A percentile compares a stretch with the other conserved stretches of the same genome.
These are phyloP conservation scores for Ectemnius cavifrons DNA, from an alignment of 2,888 invertebrate species.

Conservation along the genomic window DNA sequence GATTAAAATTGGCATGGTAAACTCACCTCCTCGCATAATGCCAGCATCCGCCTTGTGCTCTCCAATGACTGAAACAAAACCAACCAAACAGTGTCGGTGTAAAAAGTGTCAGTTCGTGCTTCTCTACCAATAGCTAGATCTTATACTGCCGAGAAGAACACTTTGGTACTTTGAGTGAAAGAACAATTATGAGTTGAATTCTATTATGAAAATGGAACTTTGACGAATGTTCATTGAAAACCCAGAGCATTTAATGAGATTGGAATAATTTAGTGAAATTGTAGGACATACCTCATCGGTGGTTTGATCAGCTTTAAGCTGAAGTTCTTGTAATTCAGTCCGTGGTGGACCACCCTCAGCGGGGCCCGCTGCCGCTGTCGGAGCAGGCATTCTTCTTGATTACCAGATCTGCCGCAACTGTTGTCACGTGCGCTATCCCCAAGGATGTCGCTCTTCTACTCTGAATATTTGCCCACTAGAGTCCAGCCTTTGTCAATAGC, in stretches of 20 bases:
- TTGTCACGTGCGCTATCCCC: neutral
- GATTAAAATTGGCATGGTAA: conserved; percentile 43
- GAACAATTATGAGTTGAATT: too few species aligned
- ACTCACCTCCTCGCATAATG: conserved; percentile 95
- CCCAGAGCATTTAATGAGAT: too few species aligned
- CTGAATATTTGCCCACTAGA: neutral
- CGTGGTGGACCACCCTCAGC: conserved; percentile 86
- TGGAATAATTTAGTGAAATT: too few species aligned
- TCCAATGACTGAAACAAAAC: conserved; percentile 89
- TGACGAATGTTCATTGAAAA: too few species aligned
- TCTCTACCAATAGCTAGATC: neutral
- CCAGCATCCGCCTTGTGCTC: conserved; percentile 94
- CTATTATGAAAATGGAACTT: too few species aligned
- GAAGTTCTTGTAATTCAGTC: conserved; percentile 93
- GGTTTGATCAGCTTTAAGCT: conserved; percentile 89
- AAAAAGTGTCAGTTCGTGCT: too few species aligned
- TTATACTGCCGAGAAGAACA: too few species aligned
- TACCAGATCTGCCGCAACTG: conserved; percentile 4
- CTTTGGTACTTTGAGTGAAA: too few species aligned
- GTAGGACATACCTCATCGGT: conserved; percentile 89
- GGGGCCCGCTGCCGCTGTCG: conserved; percentile 79
- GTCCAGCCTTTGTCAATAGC: neutral
- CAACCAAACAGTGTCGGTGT: neutral
- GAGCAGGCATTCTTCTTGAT: conserved; percentile 73
- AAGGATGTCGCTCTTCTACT: neutral